phyloP scores from a whole-genome alignment of 2,113 vertebrate species.

The Rhea pennata region DNA sequence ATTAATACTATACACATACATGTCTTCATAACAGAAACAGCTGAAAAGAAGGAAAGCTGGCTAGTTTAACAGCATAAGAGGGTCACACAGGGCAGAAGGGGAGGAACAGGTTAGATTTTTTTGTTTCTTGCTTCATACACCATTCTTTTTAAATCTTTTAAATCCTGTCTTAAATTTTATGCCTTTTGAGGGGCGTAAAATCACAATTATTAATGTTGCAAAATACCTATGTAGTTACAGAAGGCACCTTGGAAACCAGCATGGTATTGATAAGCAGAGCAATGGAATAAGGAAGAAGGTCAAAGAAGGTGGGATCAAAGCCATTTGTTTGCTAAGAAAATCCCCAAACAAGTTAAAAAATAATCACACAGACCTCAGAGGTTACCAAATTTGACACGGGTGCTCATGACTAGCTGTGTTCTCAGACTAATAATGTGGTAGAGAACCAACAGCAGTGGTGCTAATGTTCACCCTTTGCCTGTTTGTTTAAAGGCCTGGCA shows the following conservation, averaged over 20 bases:
- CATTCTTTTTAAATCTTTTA: background rate
- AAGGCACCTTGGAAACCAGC: background rate
- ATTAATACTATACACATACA: background rate
- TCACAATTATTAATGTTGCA: background rate
- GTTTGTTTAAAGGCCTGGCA: background rate
- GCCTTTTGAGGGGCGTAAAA: background rate
- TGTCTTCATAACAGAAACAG: background rate
- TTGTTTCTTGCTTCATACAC: background rate
- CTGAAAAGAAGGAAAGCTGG: background rate
- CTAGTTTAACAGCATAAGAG: background rate
- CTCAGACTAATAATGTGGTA: background rate
- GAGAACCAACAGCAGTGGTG: background rate
- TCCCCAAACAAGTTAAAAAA: background rate
- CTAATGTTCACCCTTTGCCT: background rate
- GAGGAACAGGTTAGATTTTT: fast-evolving
- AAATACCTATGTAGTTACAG: background rate
- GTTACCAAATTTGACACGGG: background rate
- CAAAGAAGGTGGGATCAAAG: background rate
- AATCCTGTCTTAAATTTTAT: background rate
- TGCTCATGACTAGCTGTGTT: background rate
- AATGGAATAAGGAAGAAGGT: background rate
- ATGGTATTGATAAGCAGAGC: background rate
- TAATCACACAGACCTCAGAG: background rate
- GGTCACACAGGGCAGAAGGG: background rate
- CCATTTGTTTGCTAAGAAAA: background rate